Evolutionary conservation across 1,140 invertebrate genomes (phyloP).

Genomic region (Teleogryllus occipitalis): DNA sequence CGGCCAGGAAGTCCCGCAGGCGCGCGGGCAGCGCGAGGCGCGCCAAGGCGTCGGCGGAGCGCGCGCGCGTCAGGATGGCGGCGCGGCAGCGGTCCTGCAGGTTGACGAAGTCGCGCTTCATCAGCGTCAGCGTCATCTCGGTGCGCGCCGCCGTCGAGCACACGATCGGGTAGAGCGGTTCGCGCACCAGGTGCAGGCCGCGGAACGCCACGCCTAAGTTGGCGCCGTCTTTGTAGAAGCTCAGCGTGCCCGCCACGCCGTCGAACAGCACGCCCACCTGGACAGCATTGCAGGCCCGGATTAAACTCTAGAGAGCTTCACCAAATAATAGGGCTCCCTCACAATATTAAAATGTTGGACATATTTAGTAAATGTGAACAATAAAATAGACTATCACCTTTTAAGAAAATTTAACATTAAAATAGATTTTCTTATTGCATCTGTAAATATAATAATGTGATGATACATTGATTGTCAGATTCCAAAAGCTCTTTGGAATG

Average conservation of each 20-base stretch:
- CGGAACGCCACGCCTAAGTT: constrained; percentile 51
- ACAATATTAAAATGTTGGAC: no score
- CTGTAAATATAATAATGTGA: no score
- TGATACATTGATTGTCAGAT: no score
- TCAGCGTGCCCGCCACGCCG: constrained; percentile 57
- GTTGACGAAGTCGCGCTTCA: constrained; percentile 51
- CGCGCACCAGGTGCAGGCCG: constrained; percentile 36
- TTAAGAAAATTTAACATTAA: no score
- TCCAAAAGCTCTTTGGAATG: no score
- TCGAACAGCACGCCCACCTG: constrained; percentile 45
- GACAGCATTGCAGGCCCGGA: background rate
- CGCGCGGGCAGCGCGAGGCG: constrained; percentile 15
- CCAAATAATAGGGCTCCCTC: no score
- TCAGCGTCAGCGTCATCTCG: constrained; percentile 52
- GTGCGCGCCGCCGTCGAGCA: constrained; percentile 68
- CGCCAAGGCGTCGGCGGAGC: constrained; percentile 9
- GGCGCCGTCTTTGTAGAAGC: constrained; percentile 61
- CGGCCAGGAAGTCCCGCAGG: constrained; percentile 17
- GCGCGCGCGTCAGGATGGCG: constrained; percentile 16
- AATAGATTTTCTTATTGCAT: no score
- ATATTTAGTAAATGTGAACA: no score
- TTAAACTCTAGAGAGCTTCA: no score
- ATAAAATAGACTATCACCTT: no score
- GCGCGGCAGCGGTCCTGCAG: constrained; percentile 43
- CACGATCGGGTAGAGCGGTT: constrained; percentile 59